A percentile compares a stretch with the other conserved stretches of the same genome.
phyloP scores from a whole-genome alignment of 2,888 invertebrate genomes.

The Perdita meconis region DNA sequence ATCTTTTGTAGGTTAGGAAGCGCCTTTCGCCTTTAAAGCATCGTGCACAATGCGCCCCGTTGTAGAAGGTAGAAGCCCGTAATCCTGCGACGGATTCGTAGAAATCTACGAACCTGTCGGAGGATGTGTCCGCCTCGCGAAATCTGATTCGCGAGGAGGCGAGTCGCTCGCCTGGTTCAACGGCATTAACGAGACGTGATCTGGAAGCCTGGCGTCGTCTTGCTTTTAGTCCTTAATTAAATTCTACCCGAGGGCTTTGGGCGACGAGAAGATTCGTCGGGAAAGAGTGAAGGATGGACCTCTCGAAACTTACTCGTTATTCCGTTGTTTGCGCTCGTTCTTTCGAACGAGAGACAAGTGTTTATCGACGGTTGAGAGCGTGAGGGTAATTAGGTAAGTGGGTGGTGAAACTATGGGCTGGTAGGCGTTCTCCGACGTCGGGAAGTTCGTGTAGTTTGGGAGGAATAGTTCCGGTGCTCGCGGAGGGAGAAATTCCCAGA shows the following conservation, averaged over 20 bases:
- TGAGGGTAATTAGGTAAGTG: neutral
- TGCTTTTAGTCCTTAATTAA: slow-evolving; percentile 17
- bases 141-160: slow-evolving; percentile 15
- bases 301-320: too few relatives aligned
- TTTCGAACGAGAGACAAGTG: too few relatives aligned
- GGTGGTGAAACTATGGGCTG: neutral
- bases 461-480: too few relatives aligned
- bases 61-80: neutral
- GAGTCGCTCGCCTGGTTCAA: neutral
- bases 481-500: neutral
- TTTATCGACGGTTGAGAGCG: neutral
- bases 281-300: neutral
- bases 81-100: neutral
- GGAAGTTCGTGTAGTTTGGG: neutral
- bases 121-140: neutral
- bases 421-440: neutral
- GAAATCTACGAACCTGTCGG: neutral
- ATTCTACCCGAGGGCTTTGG: neutral
- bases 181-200: slow-evolving; percentile 12
- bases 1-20: slow-evolving; percentile 70
- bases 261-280: neutral
- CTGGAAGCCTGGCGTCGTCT: neutral
- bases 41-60: slow-evolving; percentile 37
- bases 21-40: slow-evolving; percentile 54
- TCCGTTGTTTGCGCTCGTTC: too few relatives aligned